Evolutionary conservation across 2,113 vertebrate genomes (phyloP).

Genomic region (Mola mola): DNA sequence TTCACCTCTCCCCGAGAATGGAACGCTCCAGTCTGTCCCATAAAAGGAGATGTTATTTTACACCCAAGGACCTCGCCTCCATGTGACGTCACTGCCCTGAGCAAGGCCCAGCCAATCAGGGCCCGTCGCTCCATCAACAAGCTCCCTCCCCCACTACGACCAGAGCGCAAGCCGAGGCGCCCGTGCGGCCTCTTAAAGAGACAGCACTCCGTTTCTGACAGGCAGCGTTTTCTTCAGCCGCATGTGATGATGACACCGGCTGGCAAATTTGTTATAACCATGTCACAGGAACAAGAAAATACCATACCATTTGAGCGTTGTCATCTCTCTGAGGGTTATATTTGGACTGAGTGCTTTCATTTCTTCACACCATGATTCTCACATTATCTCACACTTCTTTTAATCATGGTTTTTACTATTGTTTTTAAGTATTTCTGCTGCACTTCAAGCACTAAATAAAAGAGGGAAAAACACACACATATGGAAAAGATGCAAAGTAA

Average conservation of each 20-base stretch:
- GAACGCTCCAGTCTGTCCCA: conserved; percentile 68
- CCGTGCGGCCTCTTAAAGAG: conserved; percentile 76
- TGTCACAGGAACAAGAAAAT: background rate
- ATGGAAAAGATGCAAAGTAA: background rate
- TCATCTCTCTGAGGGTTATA: no score
- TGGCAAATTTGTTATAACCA: conserved; percentile 44
- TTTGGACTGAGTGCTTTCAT: no score
- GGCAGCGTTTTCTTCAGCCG: conserved; percentile 53
- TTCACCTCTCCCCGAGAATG: conserved; percentile 69
- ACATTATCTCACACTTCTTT: no score
- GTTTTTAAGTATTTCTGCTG: background rate
- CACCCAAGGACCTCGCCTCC: conserved; percentile 76
- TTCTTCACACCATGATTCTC: no score
- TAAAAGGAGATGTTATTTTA: conserved; percentile 88
- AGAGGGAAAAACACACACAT: background rate
- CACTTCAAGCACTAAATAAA: background rate
- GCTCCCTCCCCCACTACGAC: conserved; percentile 51
- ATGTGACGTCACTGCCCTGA: conserved; percentile 71
- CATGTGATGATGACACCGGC: conserved; percentile 55
- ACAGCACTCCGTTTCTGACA: conserved; percentile 39
- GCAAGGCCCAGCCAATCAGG: conserved; percentile 67
- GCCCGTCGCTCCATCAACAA: conserved; percentile 63
- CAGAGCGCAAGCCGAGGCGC: conserved; percentile 61
- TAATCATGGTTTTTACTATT: background rate
- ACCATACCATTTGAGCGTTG: no score